phyloP scores from a whole-genome alignment of 2,888 invertebrate genomes.

The Chrysopilus asiliformis region DNA sequence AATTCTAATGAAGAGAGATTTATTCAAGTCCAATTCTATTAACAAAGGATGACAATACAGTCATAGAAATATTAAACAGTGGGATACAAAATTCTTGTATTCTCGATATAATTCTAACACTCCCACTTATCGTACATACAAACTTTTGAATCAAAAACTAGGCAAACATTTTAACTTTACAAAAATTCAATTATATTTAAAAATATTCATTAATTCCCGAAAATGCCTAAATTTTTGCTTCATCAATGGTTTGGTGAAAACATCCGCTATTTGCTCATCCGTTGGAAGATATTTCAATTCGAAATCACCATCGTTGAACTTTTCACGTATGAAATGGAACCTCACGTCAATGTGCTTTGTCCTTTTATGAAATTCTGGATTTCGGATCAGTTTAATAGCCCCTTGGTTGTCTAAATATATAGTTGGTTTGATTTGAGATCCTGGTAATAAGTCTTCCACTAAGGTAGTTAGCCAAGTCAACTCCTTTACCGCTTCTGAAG shows the following conservation, averaged over 20 bases:
- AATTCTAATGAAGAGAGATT: no score
- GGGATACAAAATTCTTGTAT: no score
- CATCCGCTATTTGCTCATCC: constrained; percentile 4
- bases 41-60: no score
- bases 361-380: constrained; percentile 18
- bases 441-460: constrained; percentile 11
- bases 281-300: background rate
- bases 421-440: constrained; percentile 11
- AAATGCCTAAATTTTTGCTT: no score
- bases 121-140: no score
- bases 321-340: constrained; percentile 1
- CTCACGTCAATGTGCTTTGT: constrained; percentile 18
- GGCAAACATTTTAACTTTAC: no score
- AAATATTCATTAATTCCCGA: no score
- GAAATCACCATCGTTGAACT: background rate
- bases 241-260: constrained; percentile 2
- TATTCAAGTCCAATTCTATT: no score
- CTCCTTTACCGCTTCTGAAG: constrained; percentile 19
- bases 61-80: no score
- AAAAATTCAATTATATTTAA: no score
- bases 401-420: constrained; percentile 18
- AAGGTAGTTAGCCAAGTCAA: constrained; percentile 20
- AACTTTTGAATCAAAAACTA: no score
- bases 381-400: constrained; percentile 17
- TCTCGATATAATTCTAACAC: no score